Evolutionary conservation across 2,797 vertebrate species (phyloP), one percentile per base, ranked within the genome.

Genomic region (Danio choprae): DNA sequence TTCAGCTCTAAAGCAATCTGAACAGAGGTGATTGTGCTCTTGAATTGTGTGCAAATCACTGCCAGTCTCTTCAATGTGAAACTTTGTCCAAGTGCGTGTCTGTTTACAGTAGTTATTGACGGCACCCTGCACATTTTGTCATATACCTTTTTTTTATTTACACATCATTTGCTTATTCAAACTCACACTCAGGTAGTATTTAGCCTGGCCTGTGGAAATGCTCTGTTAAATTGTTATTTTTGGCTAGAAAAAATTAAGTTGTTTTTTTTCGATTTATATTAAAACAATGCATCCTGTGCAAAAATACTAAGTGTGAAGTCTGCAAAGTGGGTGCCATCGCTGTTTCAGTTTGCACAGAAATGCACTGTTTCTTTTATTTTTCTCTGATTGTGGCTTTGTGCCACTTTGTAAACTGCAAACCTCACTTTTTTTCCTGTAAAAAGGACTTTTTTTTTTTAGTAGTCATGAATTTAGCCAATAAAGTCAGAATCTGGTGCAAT

Each of bases 381-480:
- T 15, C 0, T 20, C 74, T 48, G 59, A 46, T 60, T 82, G 38
- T 82, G 65, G 55, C 67, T 55, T 8, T 77, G 62, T 69, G 46
- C 64, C 68, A 59, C 48, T 74, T 38, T 48, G 36, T 22, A 51
- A 60, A 62, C 38, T 11, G 41, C 55, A 59, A 60, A 74, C 20
- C 55, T 74, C 46, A 62, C 77, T 43, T 53, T 51, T 53, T 51
- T 51, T 62, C 40, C 55, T 74, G 15, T 65, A 40, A 60, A 71
- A 77, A 55, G 40, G 46, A 67, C 46, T 12, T 18, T 58, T 71
- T 69, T 58, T 84, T 46, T 81, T 90, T 90, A 59, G 92, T 95
- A 94, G 91, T 93, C 89, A 93, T 93, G 90, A 92, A 92, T 91
- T 94, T 92, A 91, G 93, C 91, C 92, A 95, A 94, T 95, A 94